A percentile compares a stretch with the other conserved stretches of the same genome.
Conservation (phyloP, 2,797 vertebrate species). For the Cichlasoma orientale region DNA sequence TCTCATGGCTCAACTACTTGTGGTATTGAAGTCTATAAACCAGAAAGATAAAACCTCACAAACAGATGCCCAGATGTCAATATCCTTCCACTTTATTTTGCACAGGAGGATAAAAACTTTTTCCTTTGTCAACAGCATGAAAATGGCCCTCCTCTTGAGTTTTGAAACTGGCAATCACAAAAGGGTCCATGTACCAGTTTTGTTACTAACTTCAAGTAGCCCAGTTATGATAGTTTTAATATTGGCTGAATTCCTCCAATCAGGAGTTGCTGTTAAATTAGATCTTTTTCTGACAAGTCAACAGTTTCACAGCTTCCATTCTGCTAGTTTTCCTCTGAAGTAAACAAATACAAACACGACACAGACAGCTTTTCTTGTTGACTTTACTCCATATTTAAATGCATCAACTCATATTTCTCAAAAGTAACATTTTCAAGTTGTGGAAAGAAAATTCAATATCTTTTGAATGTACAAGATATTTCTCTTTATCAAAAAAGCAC, state of each 20-base stretch:
- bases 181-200: not conserved
- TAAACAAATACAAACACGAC: not conserved
- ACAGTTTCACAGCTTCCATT: not conserved
- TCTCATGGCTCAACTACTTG: too few relatives aligned
- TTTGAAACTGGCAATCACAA: not conserved
- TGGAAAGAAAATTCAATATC: constrained; percentile 44
- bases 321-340: not conserved
- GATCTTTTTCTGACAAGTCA: not conserved
- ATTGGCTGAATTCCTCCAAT: not conserved
- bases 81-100: too few relatives aligned
- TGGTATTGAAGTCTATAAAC: too few relatives aligned
- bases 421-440: constrained; percentile 33
- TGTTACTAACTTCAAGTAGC: not conserved
- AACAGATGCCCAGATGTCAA: too few relatives aligned
- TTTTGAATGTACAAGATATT: constrained; percentile 38
- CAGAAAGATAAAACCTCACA: too few relatives aligned
- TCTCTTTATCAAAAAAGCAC: constrained; percentile 28
- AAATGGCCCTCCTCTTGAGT: not conserved
- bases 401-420: constrained; percentile 35
- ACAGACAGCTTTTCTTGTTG: constrained; percentile 6
- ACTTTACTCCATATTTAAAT: constrained; percentile 57
- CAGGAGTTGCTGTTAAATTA: not conserved
- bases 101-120: not conserved
- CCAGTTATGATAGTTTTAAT: not conserved
- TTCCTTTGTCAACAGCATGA: not conserved